Evolutionary conservation across 2,113 vertebrate genomes (phyloP), one percentile per base, ranked within the genome.

Genomic region (Callithrix jacchus): DNA sequence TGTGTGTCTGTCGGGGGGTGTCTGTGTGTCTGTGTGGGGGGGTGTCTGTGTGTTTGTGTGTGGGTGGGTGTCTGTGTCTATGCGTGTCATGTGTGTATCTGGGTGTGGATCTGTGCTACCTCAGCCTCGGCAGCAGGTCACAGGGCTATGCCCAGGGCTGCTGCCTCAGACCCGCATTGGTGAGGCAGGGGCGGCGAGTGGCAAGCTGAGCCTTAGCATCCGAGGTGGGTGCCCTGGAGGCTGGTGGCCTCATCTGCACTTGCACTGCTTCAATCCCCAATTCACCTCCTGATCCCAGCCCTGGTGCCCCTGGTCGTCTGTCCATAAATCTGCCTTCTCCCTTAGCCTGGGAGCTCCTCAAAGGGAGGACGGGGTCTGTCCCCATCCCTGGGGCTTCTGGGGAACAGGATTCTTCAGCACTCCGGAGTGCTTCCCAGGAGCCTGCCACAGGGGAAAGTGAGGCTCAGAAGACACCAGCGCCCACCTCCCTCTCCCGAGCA

Each of bases 401-500:
- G 25, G 84, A 47, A 66, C 30, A 35, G 3, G 13, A 16, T 11
- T 52, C 64, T 17, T 52, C 49, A 52, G 49, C 49, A 52, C 49
- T 52, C 49, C 14, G n/a, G 27, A 13, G 23, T 32, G 5, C 30
- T 79, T 79, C 37, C 30, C 6, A 1, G 52, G 11, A 37, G 14
- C 35, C 37, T 21, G 5, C 61, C 54, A 23, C 11, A 9, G n/a
- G n/a, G 7, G 17, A 8, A 3, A 0, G 30, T 2, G 45, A 79
- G 56, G 30, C 27, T 35, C 52, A 11, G 35, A n/a, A n/a, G n/a
- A n/a, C n/a, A n/a, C n/a, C n/a, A n/a, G n/a, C n/a, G n/a, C n/a
- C n/a, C n/a, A n/a, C n/a, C n/a, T n/a, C n/a, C n/a, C n/a, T n/a
- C n/a, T n/a, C n/a, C n/a, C n/a, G n/a, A n/a, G n/a, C n/a, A n/a